Evolutionary conservation across 2,113 vertebrate species (phyloP).

Genomic region (Blennius ocellaris): DNA sequence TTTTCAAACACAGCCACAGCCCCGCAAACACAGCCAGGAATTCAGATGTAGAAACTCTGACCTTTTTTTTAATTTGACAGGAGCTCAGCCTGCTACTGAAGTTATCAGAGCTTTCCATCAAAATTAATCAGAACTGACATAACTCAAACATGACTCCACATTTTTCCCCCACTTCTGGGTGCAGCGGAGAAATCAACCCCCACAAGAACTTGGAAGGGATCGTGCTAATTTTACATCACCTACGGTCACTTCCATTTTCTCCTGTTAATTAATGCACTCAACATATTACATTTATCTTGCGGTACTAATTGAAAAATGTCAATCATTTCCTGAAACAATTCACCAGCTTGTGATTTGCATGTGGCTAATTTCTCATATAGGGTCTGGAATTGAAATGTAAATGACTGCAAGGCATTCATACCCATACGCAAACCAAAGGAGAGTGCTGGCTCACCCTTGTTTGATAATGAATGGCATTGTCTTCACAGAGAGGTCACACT

Average conservation of each 20-base stretch:
- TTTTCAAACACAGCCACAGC: conserved; percentile 45
- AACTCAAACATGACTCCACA: conserved; percentile 42
- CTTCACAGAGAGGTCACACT: conserved; percentile 40
- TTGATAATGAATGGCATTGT: conserved; percentile 46
- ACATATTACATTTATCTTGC: conserved; percentile 53
- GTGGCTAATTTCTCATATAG: conserved; percentile 44
- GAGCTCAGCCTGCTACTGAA: conserved; percentile 13
- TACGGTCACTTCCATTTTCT: conserved; percentile 61
- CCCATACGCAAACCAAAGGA: conserved; percentile 33
- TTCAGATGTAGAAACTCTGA: conserved; percentile 45
- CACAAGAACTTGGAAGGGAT: conserved; percentile 20
- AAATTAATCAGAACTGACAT: conserved; percentile 48
- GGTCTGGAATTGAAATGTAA: conserved; percentile 61
- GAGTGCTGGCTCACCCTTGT: conserved; percentile 19
- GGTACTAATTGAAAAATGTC: conserved; percentile 70
- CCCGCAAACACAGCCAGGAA: conserved; percentile 35
- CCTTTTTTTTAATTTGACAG: conserved; percentile 55
- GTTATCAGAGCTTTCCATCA: conserved; percentile 58
- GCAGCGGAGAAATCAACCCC: conserved; percentile 29
- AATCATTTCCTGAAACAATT: conserved; percentile 65
- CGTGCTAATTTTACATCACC: conserved; percentile 37
- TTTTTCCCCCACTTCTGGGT: neutral
- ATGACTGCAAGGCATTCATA: conserved; percentile 57
- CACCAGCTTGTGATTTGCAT: conserved; percentile 36
- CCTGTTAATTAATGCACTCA: conserved; percentile 66